Evolutionary conservation across 2,888 invertebrate genomes (phyloP), one percentile per base, ranked within the genome.

Genomic region (Onthophagus sagittarius): DNA sequence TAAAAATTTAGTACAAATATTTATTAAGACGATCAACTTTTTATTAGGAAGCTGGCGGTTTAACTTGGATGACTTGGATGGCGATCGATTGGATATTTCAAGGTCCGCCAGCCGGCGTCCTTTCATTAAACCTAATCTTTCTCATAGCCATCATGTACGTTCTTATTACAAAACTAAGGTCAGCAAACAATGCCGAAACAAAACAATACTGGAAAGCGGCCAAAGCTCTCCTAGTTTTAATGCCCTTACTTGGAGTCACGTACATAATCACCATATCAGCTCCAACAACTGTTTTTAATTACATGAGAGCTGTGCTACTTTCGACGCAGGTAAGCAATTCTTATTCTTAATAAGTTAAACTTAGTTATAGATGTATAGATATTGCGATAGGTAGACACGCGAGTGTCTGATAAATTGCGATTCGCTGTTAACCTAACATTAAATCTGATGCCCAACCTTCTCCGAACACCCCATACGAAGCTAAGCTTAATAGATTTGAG

Each of bases 241-340:
- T 97, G 83, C 98, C 97, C n/a, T 89, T 98, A 72, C 89, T 98
- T 76, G 97, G 97, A 69, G 93, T 96, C 79, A 97, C 96, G 0
- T 97, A 98, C 85, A 88, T 97, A 76, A 88, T 96, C 76, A 92
- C 97, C 74, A 88, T 97, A 71, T 91, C 91, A 71, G 94, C 93
- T 0, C 96, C 97, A 0, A 95, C 96, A 0, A 89, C 91, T 81
- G 89, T 94, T 75, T 95, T 96, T 83, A 91, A 91, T 76, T 93
- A 95, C 79, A 86, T 91, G 3, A 89, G 96, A 75, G 95, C 96
- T 2, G 86, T 95, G 6, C 88, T 97, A 78, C 89, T 97, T 71
- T 97, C 97, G 13, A 94, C 95, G 77, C 97, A 98, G 93, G 97
- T 96, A 86, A 86, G 72, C 65, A 14, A 53, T 9, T 53, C 39